phyloP scores from a whole-genome alignment of 2,888 invertebrate genomes.

The Escarpia spicata region DNA sequence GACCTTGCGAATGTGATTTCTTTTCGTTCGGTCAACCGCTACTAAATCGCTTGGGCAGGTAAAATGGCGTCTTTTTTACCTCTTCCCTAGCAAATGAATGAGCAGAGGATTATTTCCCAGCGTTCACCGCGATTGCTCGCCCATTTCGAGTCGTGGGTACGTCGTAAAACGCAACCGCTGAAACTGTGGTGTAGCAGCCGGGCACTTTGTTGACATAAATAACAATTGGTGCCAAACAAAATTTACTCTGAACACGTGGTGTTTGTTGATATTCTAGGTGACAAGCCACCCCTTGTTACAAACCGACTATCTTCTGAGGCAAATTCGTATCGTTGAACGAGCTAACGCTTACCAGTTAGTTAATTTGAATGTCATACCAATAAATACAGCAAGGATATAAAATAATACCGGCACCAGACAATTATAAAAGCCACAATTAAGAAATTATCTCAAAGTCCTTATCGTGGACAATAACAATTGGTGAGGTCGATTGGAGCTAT shows the following conservation, averaged over 20 bases:
- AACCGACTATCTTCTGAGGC: neutral
- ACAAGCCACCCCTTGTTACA: neutral
- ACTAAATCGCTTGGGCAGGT: constrained; percentile 10
- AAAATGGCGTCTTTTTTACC: constrained; percentile 13
- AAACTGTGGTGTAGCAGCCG: constrained; percentile 16
- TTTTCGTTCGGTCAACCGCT: neutral
- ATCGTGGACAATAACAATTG: neutral
- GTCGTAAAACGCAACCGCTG: constrained; percentile 11
- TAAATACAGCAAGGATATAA: neutral
- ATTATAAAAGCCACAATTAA: neutral
- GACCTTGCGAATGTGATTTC: neutral
- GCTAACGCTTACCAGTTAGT: constrained; percentile 1
- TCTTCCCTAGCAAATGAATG: constrained; percentile 6
- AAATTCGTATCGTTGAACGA: neutral
- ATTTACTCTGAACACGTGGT: constrained; percentile 9
- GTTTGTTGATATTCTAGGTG: constrained; percentile 13
- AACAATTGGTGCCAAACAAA: constrained; percentile 19
- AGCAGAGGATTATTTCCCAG: neutral
- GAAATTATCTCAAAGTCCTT: neutral
- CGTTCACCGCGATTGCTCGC: neutral
- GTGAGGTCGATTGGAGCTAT: neutral
- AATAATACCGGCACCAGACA: neutral
- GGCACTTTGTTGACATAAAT: constrained; percentile 18
- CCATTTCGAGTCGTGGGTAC: neutral
- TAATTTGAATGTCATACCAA: neutral